Conservation (phyloP, 2,113 vertebrate species). For the Callithrix jacchus region DNA sequence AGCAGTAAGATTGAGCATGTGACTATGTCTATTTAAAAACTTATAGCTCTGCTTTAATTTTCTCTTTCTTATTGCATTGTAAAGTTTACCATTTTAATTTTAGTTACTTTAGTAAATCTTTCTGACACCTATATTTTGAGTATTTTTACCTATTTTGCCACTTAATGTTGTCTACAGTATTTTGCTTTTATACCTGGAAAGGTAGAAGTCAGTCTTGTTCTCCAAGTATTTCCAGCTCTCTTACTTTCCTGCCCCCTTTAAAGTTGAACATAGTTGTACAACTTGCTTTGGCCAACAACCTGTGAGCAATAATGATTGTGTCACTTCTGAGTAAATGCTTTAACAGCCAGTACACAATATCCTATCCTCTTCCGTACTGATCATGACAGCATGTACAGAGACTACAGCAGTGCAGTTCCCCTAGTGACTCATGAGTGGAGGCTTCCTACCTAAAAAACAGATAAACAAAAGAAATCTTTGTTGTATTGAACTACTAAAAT, state of each 20-base stretch:
- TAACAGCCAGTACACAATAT: neutral
- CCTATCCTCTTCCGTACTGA: neutral
- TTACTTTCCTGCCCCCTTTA: neutral
- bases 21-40: neutral
- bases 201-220: neutral
- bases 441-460: neutral
- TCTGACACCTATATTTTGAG: neutral
- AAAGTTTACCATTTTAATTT: neutral
- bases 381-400: no score
- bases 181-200: neutral
- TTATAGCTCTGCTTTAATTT: neutral
- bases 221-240: neutral
- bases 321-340: neutral
- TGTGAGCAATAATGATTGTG: neutral
- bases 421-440: neutral
- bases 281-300: neutral
- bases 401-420: rapidly evolving
- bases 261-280: neutral
- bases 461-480: neutral
- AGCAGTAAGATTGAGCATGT: neutral
- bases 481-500: neutral
- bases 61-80: neutral
- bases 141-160: neutral
- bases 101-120: neutral
- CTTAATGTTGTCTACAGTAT: neutral